Base-by-base conservation (phyloP, 1,140 invertebrate genomes). In the Mylabris phalerata region DNA sequence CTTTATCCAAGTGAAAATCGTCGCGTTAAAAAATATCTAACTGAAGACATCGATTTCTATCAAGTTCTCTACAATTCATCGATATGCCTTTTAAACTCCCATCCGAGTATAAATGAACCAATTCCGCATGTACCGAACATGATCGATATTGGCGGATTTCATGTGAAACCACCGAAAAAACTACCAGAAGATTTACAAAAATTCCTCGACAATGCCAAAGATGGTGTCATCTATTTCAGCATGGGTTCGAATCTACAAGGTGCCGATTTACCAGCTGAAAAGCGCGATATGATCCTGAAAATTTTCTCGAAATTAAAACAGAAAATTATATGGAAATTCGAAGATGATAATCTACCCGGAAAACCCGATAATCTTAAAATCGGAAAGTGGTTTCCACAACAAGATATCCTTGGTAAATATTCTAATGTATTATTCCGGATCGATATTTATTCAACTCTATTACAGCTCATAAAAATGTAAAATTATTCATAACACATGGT, bases 341-440 rank as follows among this genome's bases (percentile, higher is more conserved):
- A 87, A 69, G 77, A 77, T 3, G 77, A 81, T 2, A 64, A 69
- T 24, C 61, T 84, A 2, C 71, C 77, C 0, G 71, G 71, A 1
- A 77, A 80, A 57, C 76, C 83, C 0, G 60, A 72, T 0, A 89
- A 90, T 74, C 74, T 90, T 0, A 75, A 81, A 48, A 69, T 84
- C 2, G 75, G 73, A 38, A 80, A 80, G 44, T 89, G 87, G 87
- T 69, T 88, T 2, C 86, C 86, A 0, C 87, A 90, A 66, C 82
- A 80, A 56, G 85, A 86, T 65, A 75, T 88, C 60, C 71, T 88
- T 60, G 80, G 84, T 86, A 59, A 56, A 38, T 57, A 39, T 4
- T 24, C 5, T 26, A 6, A 48, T 47, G 5, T 19, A n/a, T 32
- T 50, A 13, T 26, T 19, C 19, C 19, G 19, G 1, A 19, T 19